Evolutionary conservation across 2,888 invertebrate species (phyloP).

Genomic region (Phasia obesa): DNA sequence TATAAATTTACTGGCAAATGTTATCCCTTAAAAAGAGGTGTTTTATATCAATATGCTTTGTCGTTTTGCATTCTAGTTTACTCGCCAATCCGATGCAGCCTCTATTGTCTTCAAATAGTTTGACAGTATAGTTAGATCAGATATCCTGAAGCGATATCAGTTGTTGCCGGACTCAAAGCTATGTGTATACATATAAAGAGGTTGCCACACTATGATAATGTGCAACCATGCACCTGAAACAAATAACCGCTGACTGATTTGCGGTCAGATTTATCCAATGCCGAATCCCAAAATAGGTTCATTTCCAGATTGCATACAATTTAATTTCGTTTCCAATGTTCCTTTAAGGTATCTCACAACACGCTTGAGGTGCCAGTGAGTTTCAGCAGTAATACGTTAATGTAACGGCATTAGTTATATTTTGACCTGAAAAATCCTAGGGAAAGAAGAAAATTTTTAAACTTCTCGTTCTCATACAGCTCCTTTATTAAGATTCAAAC

Average conservation of each 20-base stretch:
- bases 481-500: background rate
- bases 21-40: constrained; percentile 21
- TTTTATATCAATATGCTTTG: constrained; percentile 46
- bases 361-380: constrained; percentile 53
- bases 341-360: constrained; percentile 36
- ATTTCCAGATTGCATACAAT: background rate
- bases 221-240: constrained; percentile 47
- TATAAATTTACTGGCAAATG: too few species aligned
- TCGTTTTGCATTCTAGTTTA: constrained; percentile 42
- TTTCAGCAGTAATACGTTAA: constrained; percentile 38
- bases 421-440: background rate
- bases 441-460: background rate
- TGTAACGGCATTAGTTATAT: background rate
- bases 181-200: constrained; percentile 13
- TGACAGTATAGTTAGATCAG: background rate
- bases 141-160: constrained; percentile 13
- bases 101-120: constrained; percentile 22
- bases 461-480: background rate
- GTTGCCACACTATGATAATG: constrained; percentile 51
- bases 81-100: too few species aligned
- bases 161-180: constrained; percentile 7
- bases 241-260: constrained; percentile 25
- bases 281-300: background rate
- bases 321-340: background rate
- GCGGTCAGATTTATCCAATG: background rate